Evolutionary conservation across 2,113 vertebrate species (phyloP), one percentile per base, ranked within the genome.

Genomic region (Salvelinus fontinalis): DNA sequence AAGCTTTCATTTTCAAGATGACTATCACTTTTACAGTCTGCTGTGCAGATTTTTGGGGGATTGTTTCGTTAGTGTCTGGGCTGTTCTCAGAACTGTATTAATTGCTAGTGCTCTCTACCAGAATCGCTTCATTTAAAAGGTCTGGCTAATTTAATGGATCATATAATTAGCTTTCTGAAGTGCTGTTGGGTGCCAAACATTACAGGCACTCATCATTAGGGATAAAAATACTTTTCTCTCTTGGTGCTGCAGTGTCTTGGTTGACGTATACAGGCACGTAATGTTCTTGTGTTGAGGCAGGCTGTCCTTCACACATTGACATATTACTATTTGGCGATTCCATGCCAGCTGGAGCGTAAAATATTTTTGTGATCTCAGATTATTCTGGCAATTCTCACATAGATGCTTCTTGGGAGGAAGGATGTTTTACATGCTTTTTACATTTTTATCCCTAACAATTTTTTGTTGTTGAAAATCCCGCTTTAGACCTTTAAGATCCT

Each of bases 61-160:
- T 44, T 29, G 70, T 87, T 89, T 87, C 87, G 77, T 79, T 84
- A 84, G 81, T 85, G 87, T 85, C 76, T 86, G 79, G 88, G 82
- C 80, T 87, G 80, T 88, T 89, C 85, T 89, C 81, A 82, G 90
- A 88, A 78, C 87, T n/a, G 74, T 11, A 88, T 90, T 92, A 92
- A 93, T 92, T 92, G 90, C 88, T 73, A 74, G 75, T 81, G 77
- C 75, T 24, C 87, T 84, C 82, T 86, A 83, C 13, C 20, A 82
- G 79, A 90, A 91, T 89, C 86, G 86, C 88, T 86, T 91, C 84
- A 91, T 92, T 92, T 91, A 84, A 89, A 78, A 87, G 84, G 89
- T 88, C 86, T 81, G 79, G 82, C 86, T 91, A 88, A 90, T 92
- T 93, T 92, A 92, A 92, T 83, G 89, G 91, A 87, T 92, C 82